Percentiles rank a stretch among this genome's conserved stretches.
Conservation (phyloP, 2,113 vertebrate genomes). For the Antechinus flavipes region DNA sequence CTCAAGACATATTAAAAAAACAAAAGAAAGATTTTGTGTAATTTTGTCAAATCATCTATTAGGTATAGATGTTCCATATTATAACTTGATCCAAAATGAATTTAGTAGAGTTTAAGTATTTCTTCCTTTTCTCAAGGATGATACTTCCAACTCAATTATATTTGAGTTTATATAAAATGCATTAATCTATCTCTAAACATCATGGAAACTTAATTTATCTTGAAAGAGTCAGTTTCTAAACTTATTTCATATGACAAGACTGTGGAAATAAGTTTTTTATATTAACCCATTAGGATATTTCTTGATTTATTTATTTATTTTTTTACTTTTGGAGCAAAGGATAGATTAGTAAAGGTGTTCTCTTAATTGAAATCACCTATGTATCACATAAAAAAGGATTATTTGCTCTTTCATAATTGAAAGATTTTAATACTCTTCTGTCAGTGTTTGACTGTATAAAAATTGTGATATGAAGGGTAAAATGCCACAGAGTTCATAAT, state of each 20-base stretch:
- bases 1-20: not conserved
- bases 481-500: not conserved
- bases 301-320: conserved; percentile 2
- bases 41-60: not conserved
- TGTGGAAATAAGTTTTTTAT: not conserved
- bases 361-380: not conserved
- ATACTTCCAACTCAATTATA: not conserved
- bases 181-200: not conserved
- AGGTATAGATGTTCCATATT: not conserved
- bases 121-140: not conserved
- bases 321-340: conserved; percentile 6
- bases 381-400: not conserved
- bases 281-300: not conserved
- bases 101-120: conserved; percentile 11
- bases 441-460: not conserved
- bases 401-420: not conserved
- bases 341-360: not conserved
- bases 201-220: not conserved
- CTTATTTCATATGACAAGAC: not conserved
- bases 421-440: not conserved
- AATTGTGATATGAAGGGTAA: not conserved
- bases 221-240: not conserved
- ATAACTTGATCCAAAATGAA: not conserved
- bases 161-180: not conserved
- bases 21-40: not conserved